phyloP scores from a whole-genome alignment of 1,140 invertebrate genomes.

The Drosophila prosaltans region DNA sequence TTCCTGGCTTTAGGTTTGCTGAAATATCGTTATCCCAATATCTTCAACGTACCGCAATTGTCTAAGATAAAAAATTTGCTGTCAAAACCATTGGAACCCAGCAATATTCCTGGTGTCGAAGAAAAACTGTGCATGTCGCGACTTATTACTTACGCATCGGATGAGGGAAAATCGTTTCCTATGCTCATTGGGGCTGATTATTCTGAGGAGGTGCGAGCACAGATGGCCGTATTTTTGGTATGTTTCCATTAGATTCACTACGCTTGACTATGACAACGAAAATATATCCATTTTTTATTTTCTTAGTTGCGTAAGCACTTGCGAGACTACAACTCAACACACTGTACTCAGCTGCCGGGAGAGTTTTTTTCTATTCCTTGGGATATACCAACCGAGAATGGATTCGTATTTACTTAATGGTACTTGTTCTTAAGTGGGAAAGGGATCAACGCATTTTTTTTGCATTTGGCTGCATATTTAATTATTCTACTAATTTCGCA shows the following conservation, averaged over 20 bases:
- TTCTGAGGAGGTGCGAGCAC: slow-evolving; percentile 84
- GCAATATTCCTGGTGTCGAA: slow-evolving; percentile 51
- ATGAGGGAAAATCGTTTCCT: slow-evolving; percentile 86
- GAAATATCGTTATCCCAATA: slow-evolving; percentile 89
- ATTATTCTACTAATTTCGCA: slow-evolving; percentile 53
- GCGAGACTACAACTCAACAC: slow-evolving; percentile 92
- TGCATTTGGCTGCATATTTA: slow-evolving; percentile 72
- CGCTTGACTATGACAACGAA: neutral
- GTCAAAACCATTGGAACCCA: slow-evolving; percentile 68
- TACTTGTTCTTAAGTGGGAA: slow-evolving; percentile 1
- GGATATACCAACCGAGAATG: slow-evolving; percentile 81
- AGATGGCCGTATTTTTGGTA: slow-evolving; percentile 87
- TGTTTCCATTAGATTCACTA: slow-evolving; percentile 49
- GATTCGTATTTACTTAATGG: slow-evolving; percentile 80
- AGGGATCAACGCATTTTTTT: slow-evolving; percentile 26
- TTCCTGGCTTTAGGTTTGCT: slow-evolving; percentile 90
- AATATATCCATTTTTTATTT: slow-evolving; percentile 39
- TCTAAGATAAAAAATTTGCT: slow-evolving; percentile 52
- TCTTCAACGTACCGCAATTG: slow-evolving; percentile 85
- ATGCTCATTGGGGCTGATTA: slow-evolving; percentile 86
- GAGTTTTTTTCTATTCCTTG: slow-evolving; percentile 88
- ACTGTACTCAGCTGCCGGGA: slow-evolving; percentile 91
- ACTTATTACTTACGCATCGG: slow-evolving; percentile 85
- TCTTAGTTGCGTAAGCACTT: slow-evolving; percentile 90
- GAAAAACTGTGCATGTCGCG: slow-evolving; percentile 85